A percentile compares a stretch with the other conserved stretches of the same genome.
Evolutionary conservation across 2,888 invertebrate species (phyloP).

Genomic region (Trissonchulus latispiculum): DNA sequence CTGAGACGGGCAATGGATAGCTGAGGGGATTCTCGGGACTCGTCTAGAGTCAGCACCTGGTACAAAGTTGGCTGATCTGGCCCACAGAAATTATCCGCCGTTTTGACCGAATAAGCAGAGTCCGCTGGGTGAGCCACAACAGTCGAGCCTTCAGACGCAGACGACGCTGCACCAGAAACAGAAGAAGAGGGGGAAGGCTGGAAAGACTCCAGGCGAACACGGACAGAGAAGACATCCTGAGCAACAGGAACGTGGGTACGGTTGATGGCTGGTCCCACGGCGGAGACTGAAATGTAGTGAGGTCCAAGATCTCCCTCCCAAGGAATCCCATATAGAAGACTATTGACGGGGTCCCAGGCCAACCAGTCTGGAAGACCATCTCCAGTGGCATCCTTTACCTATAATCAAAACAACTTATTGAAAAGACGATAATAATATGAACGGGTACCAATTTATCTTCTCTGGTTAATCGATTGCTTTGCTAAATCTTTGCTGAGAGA

Average conservation of each 20-base stretch:
- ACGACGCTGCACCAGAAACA: not conserved
- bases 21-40: not conserved
- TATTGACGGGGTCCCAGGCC: constrained; percentile 7
- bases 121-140: not conserved
- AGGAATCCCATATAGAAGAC: constrained; percentile 28
- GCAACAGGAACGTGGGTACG: constrained; percentile 3
- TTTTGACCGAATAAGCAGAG: too few species aligned
- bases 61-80: not conserved
- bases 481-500: too few species aligned
- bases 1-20: not conserved
- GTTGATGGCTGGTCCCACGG: constrained; percentile 30
- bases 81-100: too few species aligned
- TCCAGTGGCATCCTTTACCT: constrained; percentile 17
- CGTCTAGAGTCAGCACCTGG: not conserved
- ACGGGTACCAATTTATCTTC: too few species aligned
- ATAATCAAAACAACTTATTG: not conserved
- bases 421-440: not conserved
- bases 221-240: constrained; percentile 9
- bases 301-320: constrained; percentile 54
- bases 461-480: too few species aligned
- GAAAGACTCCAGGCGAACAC: constrained; percentile 14
- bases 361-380: constrained; percentile 43
- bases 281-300: constrained; percentile 50
- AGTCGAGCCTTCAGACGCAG: not conserved
- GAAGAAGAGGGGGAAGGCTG: too few species aligned